Evolutionary conservation across 2,888 invertebrate species (phyloP), one percentile per base, ranked within the genome.

Genomic region (Catocala sponsa): DNA sequence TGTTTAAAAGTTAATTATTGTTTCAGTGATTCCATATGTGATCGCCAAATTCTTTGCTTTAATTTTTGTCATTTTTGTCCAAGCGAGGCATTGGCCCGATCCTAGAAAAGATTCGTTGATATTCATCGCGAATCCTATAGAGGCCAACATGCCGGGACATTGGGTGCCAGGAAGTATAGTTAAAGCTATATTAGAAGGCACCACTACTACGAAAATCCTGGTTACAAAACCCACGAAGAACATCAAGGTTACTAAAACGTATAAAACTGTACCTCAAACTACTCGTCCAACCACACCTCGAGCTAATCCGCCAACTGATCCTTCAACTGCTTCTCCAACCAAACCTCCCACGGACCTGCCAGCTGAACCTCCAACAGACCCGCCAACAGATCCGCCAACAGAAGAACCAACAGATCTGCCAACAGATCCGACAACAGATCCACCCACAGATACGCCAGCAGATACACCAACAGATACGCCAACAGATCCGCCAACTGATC

Each of bases 151-250:
- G 80, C 89, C 89, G 0, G 82, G 89, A 4, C 89, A 89, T 61
- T 89, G 89, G 89, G 63, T 89, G 1, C 89, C 89, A 1, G 41
- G 76, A 1, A 88, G 86, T 53, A 69, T 89, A 4, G 59, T 88
- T 0, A 88, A 86, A 75, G 13, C 51, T 47, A 63, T 63, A 15
- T 51, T 63, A 10, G 43, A 41, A 44, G 12, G 43, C 7, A 13
- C 1, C 7, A 54, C 41, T 32, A 13, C 13, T 13, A n/a, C 42
- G n/a, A 50, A 51, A 9, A 42, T 5, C 6, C 42, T 12, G 25
- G 25, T 25, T 25, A 2, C 25, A 32, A 41, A 41, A 6, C 2
- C 32, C 2, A 25, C 12, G n/a, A 25, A 11, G 4, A 9, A 47
- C 11, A 15, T 4, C 0, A 11, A 38, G 11, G 15, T n/a, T 38